Conservation (phyloP, 35 echinoderm and acorn worm genomes). For the Holothuria glaberrima region DNA sequence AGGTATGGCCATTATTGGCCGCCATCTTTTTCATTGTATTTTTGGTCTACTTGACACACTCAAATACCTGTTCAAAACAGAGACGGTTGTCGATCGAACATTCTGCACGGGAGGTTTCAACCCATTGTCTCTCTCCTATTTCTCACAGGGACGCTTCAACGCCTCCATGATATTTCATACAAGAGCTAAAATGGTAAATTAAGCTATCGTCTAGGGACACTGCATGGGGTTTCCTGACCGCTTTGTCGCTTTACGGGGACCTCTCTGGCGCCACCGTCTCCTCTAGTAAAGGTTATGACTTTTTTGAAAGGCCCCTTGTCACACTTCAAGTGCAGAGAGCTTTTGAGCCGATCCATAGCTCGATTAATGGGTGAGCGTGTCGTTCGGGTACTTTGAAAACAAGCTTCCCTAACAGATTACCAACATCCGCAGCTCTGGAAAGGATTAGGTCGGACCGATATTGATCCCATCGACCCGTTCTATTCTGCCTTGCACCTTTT, state of each 20-base stretch:
- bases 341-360: conserved; percentile 12
- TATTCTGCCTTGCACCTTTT: conserved; percentile 41
- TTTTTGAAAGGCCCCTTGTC: background rate
- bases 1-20: no score
- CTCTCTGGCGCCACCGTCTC: no score
- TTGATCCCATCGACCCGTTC: background rate
- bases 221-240: no score
- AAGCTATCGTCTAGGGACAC: no score
- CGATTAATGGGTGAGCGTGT: background rate
- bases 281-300: no score
- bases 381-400: background rate
- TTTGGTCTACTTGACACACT: conserved; percentile 12
- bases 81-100: conserved; percentile 13
- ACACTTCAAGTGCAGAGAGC: background rate
- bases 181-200: conserved; percentile 8
- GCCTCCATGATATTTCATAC: conserved; percentile 17
- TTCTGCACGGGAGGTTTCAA: conserved; percentile 25
- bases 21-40: no score
- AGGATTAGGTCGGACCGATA: background rate
- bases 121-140: conserved; percentile 13
- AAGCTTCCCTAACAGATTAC: conserved; percentile 42
- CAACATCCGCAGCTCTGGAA: conserved; percentile 23
- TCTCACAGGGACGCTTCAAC: conserved; percentile 14
- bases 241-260: no score
- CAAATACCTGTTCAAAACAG: conserved; percentile 26